Evolutionary conservation across 2,113 vertebrate genomes (phyloP), one percentile per base, ranked within the genome.

Genomic region (Promerops cafer): DNA sequence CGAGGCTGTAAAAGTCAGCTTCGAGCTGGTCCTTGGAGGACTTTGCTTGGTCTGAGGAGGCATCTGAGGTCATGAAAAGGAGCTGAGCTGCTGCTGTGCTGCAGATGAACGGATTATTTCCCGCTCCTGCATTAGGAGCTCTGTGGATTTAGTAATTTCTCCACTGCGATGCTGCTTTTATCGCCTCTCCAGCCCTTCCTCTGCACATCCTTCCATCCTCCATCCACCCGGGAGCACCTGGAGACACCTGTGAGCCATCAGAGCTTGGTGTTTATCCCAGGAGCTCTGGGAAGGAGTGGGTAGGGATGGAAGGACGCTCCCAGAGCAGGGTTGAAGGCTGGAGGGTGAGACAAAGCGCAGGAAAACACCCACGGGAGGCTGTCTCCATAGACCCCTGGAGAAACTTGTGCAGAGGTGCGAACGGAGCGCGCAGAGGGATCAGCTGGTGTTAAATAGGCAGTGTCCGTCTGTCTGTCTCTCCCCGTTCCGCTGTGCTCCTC

Each of bases 61-160:
- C 84, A 93, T 72, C 63, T 65, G 89, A 93, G 93, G 87, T 95
- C 87, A 87, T 1, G 39, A 45, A 40, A 69, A 7, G 65, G 61
- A 79, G 77, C 81, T 59, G 91, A 95, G 81, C 81, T 68, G 89
- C 74, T 35, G 72, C 65, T 24, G 68, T 1, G 64, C 64, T 66
- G 72, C 53, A 85, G 74, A 91, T 77, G 65, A 79, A 79, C 2
- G 16, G 94, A 93, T 95, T 97, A 95, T 87, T 94, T 56, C 65
- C 70, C 65, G 3, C 50, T 65, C 49, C 83, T 79, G 56, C 65
- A 22, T 94, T 94, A 91, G 74, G 37, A 87, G 70, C 78, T 76
- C 72, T 27, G 65, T 57, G 90, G 85, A 83, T 93, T 88, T 66
- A 53, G 40, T 6, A 0, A 1, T 92, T 88, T 60, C 92, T 65